Conservation (phyloP, 2,888 invertebrate species). For the Balanococcus diminutus region DNA sequence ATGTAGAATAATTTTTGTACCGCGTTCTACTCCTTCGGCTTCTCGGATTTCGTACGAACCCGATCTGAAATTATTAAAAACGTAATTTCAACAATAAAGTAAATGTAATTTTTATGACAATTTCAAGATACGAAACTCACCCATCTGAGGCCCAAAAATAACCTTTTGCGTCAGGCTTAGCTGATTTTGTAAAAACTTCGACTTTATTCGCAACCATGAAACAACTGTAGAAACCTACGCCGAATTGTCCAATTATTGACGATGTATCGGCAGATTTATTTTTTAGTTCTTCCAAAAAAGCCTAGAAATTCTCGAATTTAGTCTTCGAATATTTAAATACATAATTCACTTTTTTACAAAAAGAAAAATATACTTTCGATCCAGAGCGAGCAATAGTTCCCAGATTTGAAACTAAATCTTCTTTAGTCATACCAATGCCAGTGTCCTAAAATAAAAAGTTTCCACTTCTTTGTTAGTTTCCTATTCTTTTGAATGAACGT, state of each 20-base stretch:
- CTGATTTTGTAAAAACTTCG: conserved; percentile 85
- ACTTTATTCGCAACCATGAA: conserved; percentile 97
- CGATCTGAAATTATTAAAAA: conserved; percentile 65
- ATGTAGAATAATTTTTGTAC: conserved; percentile 92
- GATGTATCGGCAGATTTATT: conserved; percentile 70
- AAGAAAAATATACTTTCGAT: conserved; percentile 71
- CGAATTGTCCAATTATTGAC: conserved; percentile 95
- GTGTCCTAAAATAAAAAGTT: conserved; percentile 70
- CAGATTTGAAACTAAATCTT: conserved; percentile 86
- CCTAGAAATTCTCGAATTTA: conserved; percentile 62
- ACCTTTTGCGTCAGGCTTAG: conserved; percentile 70
- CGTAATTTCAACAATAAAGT: neutral
- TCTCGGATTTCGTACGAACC: conserved; percentile 88
- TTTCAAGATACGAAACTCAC: conserved; percentile 63
- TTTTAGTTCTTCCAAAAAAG: conserved; percentile 84
- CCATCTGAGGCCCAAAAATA: conserved; percentile 92
- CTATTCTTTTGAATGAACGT: too few relatives aligned
- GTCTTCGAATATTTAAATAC: neutral
- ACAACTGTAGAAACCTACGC: conserved; percentile 96
- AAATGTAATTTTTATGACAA: neutral
- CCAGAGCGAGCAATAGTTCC: conserved; percentile 97
- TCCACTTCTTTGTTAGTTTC: neutral
- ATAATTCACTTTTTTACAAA: neutral
- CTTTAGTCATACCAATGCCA: conserved; percentile 93
- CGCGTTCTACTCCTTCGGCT: conserved; percentile 81